These are phyloP conservation scores for Corynorhinus townsendii DNA, from an alignment of 2,113 vertebrate species.

Conservation along the genomic window DNA sequence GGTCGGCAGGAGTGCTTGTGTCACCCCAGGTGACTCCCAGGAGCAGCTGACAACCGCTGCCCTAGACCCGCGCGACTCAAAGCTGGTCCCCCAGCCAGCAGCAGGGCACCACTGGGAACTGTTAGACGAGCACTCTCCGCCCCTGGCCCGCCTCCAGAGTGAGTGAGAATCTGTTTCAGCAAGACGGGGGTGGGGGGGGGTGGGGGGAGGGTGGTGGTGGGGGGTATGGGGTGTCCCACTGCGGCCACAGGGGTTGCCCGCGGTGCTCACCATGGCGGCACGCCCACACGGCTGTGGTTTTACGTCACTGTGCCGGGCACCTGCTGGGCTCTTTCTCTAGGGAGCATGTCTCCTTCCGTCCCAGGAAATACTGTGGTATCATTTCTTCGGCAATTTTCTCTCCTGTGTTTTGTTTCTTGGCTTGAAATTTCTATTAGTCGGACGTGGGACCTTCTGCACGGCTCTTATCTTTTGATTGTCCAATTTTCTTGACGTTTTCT, in stretches of 20 bases:
- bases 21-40: background rate
- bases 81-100: background rate
- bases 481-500: background rate
- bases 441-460: background rate
- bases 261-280: fast-evolving
- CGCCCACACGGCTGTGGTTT: fast-evolving
- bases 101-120: background rate
- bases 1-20: fast-evolving
- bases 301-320: background rate
- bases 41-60: background rate
- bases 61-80: background rate
- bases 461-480: background rate
- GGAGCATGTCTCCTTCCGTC: background rate
- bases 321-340: background rate
- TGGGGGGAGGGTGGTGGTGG: too few relatives aligned
- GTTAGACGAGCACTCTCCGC: fast-evolving
- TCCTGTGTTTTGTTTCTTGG: background rate
- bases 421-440: background rate
- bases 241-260: fast-evolving
- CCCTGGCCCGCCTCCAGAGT: fast-evolving
- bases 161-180: background rate
- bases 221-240: background rate
- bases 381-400: background rate
- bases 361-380: background rate
- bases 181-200: background rate